phyloP scores from a whole-genome alignment of 2,113 vertebrate species.

The Pangasianodon hypophthalmus region DNA sequence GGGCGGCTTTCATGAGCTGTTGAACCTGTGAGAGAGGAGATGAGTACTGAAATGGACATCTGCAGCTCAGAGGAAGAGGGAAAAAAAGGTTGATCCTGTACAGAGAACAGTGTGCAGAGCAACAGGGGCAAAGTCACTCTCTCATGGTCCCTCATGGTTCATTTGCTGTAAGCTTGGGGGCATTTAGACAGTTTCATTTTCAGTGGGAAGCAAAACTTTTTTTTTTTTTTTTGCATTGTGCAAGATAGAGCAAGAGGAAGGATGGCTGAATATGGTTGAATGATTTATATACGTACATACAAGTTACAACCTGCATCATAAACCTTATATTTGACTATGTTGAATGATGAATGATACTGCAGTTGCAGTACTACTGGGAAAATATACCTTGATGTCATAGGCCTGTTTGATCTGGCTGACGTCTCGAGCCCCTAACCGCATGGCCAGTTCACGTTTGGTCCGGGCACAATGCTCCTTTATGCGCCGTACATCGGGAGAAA shows the following conservation, averaged over 20 bases:
- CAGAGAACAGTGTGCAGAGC: conserved; percentile 24
- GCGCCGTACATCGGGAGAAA: conserved; percentile 83
- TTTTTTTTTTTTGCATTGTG: conserved; percentile 1
- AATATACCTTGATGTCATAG: conserved; percentile 83
- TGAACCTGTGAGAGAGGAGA: conserved; percentile 75
- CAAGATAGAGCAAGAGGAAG: conserved; percentile 3
- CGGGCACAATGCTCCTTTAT: conserved; percentile 84
- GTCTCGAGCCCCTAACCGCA: conserved; percentile 82
- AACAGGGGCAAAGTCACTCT: conserved; percentile 36
- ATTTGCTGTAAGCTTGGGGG: conserved; percentile 30
- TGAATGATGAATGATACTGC: conserved; percentile 9
- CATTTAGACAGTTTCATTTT: conserved; percentile 47
- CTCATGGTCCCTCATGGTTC: conserved; percentile 20
- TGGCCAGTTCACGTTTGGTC: conserved; percentile 86
- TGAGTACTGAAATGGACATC: conserved; percentile 25
- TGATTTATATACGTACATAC: not conserved
- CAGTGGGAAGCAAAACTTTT: conserved; percentile 16
- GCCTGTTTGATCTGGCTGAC: conserved; percentile 82
- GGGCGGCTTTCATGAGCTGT: conserved; percentile 85
- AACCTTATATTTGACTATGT: not conserved
- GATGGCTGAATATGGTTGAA: not conserved
- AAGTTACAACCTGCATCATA: not conserved
- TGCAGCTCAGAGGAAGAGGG: conserved; percentile 5
- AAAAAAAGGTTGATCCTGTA: conserved; percentile 23
- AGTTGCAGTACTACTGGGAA: conserved; percentile 12